phyloP scores from a whole-genome alignment of 2,888 invertebrate genomes.

The Alloplasta piceator region DNA sequence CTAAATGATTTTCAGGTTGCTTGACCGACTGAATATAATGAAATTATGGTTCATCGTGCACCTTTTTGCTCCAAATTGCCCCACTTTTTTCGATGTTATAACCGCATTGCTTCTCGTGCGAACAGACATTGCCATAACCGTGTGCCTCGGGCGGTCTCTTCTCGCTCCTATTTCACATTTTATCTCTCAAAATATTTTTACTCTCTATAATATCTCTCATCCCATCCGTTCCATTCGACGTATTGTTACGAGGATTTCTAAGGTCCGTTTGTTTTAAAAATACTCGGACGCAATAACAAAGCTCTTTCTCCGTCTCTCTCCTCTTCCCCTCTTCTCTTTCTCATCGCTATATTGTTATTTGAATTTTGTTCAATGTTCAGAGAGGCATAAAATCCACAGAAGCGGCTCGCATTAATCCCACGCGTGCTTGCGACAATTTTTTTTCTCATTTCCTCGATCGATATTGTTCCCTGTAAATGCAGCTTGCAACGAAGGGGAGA shows the following conservation, averaged over 20 bases:
- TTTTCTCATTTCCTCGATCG: conserved; percentile 17
- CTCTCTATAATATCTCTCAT: conserved; percentile 2
- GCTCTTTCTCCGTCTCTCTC: conserved; percentile 13
- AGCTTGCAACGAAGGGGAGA: conserved; percentile 1
- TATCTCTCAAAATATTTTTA: conserved; percentile 14
- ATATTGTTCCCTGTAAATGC: conserved; percentile 12
- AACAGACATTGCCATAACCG: conserved; percentile 4
- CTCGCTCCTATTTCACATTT: conserved; percentile 10
- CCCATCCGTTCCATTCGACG: conserved; percentile 16
- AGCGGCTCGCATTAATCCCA: not conserved
- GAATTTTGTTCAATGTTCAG: conserved; percentile 4
- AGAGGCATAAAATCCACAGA: conserved; percentile 2
- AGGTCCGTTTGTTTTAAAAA: conserved; percentile 48
- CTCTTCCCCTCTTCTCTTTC: not conserved
- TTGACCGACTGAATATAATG: too few relatives aligned
- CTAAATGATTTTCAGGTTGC: too few relatives aligned
- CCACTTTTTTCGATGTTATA: too few relatives aligned
- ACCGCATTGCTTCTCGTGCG: not conserved
- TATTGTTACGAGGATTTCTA: conserved; percentile 22
- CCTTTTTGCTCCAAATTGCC: too few relatives aligned
- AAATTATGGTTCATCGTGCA: too few relatives aligned
- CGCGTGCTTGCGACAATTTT: not conserved
- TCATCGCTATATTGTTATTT: not conserved
- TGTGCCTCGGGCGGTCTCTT: not conserved
- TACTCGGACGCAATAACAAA: conserved; percentile 24